Evolutionary conservation across 2,888 invertebrate species (phyloP), one percentile per base, ranked within the genome.

Genomic region (Lithophane leautieri): DNA sequence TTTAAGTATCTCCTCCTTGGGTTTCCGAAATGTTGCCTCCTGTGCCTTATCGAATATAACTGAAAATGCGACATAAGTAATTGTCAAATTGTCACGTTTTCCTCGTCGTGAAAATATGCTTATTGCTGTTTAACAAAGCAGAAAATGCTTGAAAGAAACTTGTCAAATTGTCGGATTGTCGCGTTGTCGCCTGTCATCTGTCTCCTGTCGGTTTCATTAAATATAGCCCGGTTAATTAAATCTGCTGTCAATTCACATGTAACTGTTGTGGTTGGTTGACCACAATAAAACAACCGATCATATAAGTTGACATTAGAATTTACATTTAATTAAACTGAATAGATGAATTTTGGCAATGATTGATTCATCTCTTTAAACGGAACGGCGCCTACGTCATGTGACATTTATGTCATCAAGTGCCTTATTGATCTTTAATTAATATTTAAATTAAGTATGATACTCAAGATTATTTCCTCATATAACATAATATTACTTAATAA

Each of bases 361-460:
- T 52, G 25, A 77, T 77, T 50, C 42, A 42, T 56, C 6, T 56
- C 19, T 50, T n/a, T 28, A 28, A 54, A 42, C 28, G n/a, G 16
- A 12, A 74, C 44, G 28, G 50, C 4, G 16, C 22, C 47, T 34
- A 9, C 12, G 28, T 34, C 22, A 11, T 56, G 9, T 70, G 70
- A 65, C 63, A 77, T 78, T 70, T 16, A 34, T 63, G 54, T 50
- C 62, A 34, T 50, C 50, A 34, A 28, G 4, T 54, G 7, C 63
- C 11, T 1, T 65, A 65, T 50, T 50, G 77, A 44, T 70, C 9
- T 77, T 77, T 56, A 50, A 77, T 70, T 77, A 70, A 63, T 63
- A 70, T 77, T 56, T 8, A 50, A 70, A 78, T 70, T 56, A 63
- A 78, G 7, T 40, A 44, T 76, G 12, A 61, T 52, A 16, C n/a